Percentiles rank a stretch among this genome's conserved stretches.
phyloP scores from a whole-genome alignment of 1,140 invertebrate species.

The Tribolium madens region DNA sequence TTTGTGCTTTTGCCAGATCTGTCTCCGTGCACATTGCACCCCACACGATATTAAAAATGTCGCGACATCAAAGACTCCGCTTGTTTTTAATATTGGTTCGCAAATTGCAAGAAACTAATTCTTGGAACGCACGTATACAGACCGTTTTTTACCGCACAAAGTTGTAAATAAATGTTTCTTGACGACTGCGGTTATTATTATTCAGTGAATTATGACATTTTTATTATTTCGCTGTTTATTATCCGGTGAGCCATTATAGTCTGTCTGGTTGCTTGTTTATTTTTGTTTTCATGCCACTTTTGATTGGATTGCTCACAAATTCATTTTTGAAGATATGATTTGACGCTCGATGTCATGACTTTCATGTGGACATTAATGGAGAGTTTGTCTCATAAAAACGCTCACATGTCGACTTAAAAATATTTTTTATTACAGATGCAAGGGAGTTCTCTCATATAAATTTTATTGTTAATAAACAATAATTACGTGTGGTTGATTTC shows the following conservation, averaged over 20 bases:
- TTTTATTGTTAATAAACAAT: constrained; percentile 40
- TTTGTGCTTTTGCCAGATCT: constrained; percentile 50
- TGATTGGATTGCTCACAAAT: constrained; percentile 20
- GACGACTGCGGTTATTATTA: constrained; percentile 43
- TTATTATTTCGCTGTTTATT: constrained; percentile 38
- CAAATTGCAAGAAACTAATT: constrained; percentile 49
- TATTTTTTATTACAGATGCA: constrained; percentile 20
- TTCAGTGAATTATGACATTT: constrained; percentile 43
- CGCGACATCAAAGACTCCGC: constrained; percentile 47
- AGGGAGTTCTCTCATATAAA: constrained; percentile 15
- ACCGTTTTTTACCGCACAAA: constrained; percentile 31
- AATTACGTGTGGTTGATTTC: constrained; percentile 26
- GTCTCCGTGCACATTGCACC: constrained; percentile 47
- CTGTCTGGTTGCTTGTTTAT: neutral
- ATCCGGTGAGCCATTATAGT: constrained; percentile 17
- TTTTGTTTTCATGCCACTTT: constrained; percentile 16
- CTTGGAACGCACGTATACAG: constrained; percentile 39
- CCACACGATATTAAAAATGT: constrained; percentile 50
- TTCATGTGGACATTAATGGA: constrained; percentile 29
- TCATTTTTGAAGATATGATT: constrained; percentile 12
- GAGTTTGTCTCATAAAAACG: constrained; percentile 34
- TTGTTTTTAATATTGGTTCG: constrained; percentile 51
- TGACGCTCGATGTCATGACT: constrained; percentile 27
- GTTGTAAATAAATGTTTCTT: constrained; percentile 47
- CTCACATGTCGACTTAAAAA: constrained; percentile 24